phyloP scores from a whole-genome alignment of 2,113 vertebrate species.

The Eudorcas thomsonii region DNA sequence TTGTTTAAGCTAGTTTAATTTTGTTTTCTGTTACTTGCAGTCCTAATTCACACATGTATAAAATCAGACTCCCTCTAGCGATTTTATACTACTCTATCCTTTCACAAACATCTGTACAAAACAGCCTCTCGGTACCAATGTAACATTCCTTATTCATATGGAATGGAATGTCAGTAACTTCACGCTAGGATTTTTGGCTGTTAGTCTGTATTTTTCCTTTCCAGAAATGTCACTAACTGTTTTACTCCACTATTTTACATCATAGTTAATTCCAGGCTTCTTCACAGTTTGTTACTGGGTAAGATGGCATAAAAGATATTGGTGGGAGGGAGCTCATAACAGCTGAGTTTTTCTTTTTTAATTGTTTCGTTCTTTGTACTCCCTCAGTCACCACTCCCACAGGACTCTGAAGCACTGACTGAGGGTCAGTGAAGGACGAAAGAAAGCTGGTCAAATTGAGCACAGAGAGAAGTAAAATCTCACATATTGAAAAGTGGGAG shows the following conservation, averaged over 20 bases:
- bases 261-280: not conserved
- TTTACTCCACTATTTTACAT: not conserved
- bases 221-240: not conserved
- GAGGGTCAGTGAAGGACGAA: not conserved
- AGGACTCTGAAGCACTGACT: not conserved
- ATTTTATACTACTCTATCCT: not conserved
- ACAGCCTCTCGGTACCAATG: not conserved
- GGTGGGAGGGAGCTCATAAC: not conserved
- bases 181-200: not conserved
- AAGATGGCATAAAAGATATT: not conserved
- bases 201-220: not conserved
- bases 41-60: not conserved
- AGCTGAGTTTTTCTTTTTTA: not conserved
- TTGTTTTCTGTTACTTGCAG: slow-evolving; percentile 34
- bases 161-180: not conserved
- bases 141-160: not conserved
- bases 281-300: not conserved
- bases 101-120: slow-evolving; percentile 16
- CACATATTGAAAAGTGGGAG: not conserved
- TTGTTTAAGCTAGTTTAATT: slow-evolving; percentile 39
- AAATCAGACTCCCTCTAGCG: not conserved
- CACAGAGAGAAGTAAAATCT: not conserved
- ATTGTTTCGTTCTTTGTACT: not conserved
- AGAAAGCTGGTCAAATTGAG: not conserved
- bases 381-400: not conserved